Base-by-base conservation (phyloP, 2,888 invertebrate genomes). In the Perizoma affinitatum region DNA sequence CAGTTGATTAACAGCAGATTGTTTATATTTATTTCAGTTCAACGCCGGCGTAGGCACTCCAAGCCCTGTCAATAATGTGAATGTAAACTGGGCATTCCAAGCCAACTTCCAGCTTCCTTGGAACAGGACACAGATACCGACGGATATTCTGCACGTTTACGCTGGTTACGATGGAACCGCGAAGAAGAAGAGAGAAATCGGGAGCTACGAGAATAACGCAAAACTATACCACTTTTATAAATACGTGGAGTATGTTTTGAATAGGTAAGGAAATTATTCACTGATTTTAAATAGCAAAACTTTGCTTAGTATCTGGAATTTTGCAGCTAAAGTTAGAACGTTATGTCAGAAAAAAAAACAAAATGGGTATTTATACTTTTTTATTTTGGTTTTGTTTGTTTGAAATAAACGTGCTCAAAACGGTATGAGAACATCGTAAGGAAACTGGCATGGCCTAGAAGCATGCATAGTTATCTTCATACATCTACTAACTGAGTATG, bases 101-200 rank as follows among this genome's bases (percentile, higher is more conserved):
- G 86, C 89, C 1, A 92, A 92, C 66, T 92, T 92, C 67, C 84
- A 87, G 42, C 78, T 91, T 0, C 93, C 93, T 0, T 91, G 90
- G 89, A 91, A 90, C 58, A 66, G 88, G 41, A 80, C 81, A 2
- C 90, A 93, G 63, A 86, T 92, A 55, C 93, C 93, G 0, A 34
- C 77, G 0, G 88, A 91, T 47, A 83, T 92, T 22, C 69, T 93
- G 5, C 72, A 76, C 8, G 86, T 86, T 0, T 87, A 90, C 65
- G 65, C 75, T 1, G 90, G 88, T 0, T 88, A 86, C 43, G 71
- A 72, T 0, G 88, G 86, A 0, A 53, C 67, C 5, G 77, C 91
- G 0, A 83, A 82, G 50, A 82, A 68, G 61, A 87, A 79, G 65
- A 76, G 88, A 51, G 80, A 57, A n/a, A 47, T 48, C 35, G 58